Evolutionary conservation across 2,113 vertebrate genomes (phyloP), one percentile per base, ranked within the genome.

Genomic region (Thamnaconus septentrionalis): DNA sequence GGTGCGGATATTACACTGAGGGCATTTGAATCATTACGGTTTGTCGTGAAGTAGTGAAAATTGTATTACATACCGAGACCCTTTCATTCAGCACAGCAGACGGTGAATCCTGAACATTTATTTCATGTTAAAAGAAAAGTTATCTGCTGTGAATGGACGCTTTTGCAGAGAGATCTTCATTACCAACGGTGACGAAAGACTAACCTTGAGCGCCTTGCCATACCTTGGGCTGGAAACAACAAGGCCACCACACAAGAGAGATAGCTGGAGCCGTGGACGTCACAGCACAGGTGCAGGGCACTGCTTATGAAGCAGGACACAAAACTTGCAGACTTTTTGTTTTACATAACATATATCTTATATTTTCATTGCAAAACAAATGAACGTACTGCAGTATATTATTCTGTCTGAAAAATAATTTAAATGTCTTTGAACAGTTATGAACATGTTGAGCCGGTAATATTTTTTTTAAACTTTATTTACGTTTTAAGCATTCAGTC

Each of bases 161-260:
- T 76, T 61, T 75, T 41, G n/a, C 44, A 53, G 41, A 59, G 39
- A 65, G 42, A 61, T 60, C 53, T 41, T 64, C 53, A 71, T 64
- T 69, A 81, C 81, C 61, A 70, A 62, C 60, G 43, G 51, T 74
- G 40, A 68, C 44, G 53, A 73, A 78, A 67, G 11, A 64, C 39
- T 48, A 42, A 74, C 82, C 78, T 53, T 76, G 76, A 7, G 54
- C 65, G 60, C 45, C 10, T 47, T 0, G 9, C 7, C 56, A 54
- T 40, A 80, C 77, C 71, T 75, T 85, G 64, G 51, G 72, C 64
- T n/a, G 18, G 10, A 4, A 18, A 12, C 12, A n/a, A 51, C 10
- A 3, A 4, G 1, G 9, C 8, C 45, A 8, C 45, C 8, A 3
- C 18, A 46, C 45, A 46, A 46, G 45, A 46, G 9, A 49, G 7